These are phyloP conservation scores for Salminus brasiliensis DNA, from an alignment of 2,113 vertebrate genomes.

Conservation along the genomic window DNA sequence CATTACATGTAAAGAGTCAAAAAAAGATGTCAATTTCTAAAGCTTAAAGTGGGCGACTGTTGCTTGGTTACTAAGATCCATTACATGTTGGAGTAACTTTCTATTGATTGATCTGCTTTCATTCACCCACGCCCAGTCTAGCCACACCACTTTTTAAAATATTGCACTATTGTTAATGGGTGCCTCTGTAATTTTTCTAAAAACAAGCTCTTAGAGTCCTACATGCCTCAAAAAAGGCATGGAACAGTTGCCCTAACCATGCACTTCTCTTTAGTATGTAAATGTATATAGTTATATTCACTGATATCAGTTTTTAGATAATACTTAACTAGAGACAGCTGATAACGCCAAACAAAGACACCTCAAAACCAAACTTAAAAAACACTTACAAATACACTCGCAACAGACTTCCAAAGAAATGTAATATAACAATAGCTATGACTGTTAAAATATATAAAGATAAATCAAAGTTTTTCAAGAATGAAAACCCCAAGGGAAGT, in stretches of 20 bases:
- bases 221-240: neutral
- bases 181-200: neutral
- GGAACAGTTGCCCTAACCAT: neutral
- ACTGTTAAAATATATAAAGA: conserved; percentile 14
- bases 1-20: too few relatives aligned
- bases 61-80: too few relatives aligned
- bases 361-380: too few relatives aligned
- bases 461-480: neutral
- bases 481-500: neutral
- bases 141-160: too few relatives aligned
- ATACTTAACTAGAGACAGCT: neutral
- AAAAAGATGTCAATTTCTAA: too few relatives aligned
- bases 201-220: neutral
- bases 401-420: neutral
- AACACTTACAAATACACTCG: too few relatives aligned
- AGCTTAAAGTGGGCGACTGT: too few relatives aligned
- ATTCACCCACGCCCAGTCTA: too few relatives aligned
- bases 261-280: conserved; percentile 1
- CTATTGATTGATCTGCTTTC: too few relatives aligned
- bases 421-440: neutral
- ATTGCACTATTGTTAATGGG: neutral
- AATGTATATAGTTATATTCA: conserved; percentile 7
- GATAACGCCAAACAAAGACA: neutral
- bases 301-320: neutral
- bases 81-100: too few relatives aligned